Conservation (phyloP, 2,888 invertebrate genomes). For the Sinelater perroti region DNA sequence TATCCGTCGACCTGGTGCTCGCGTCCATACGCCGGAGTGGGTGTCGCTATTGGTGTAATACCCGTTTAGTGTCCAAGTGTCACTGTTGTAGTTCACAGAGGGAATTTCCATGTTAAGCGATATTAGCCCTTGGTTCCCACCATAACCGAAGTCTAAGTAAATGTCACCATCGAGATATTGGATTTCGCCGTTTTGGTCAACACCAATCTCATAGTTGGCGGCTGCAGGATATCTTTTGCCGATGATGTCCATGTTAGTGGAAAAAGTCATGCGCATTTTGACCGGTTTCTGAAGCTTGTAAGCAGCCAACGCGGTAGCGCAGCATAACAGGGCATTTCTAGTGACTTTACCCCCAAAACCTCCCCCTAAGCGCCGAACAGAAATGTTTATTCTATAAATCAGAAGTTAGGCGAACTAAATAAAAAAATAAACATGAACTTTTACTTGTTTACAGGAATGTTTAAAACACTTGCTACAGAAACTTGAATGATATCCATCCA, state of each 20-base stretch:
- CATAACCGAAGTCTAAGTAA: slow-evolving; percentile 66
- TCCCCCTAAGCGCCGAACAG: slow-evolving; percentile 80
- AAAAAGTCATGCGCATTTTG: slow-evolving; percentile 74
- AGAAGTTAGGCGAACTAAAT: too few species aligned
- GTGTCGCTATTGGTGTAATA: slow-evolving; percentile 69
- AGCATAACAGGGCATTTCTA: slow-evolving; percentile 66
- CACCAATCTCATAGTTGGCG: slow-evolving; percentile 73
- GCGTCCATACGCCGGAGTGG: slow-evolving; percentile 68
- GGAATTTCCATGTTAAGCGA: slow-evolving; percentile 52
- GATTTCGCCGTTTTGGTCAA: slow-evolving; percentile 71
- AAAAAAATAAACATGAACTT: too few species aligned
- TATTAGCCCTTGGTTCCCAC: slow-evolving; percentile 64
- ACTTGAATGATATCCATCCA: too few species aligned
- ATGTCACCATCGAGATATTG: slow-evolving; percentile 68
- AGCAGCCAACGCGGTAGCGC: slow-evolving; percentile 76
- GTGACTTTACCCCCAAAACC: slow-evolving; percentile 82
- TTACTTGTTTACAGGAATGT: too few species aligned
- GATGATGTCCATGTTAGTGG: slow-evolving; percentile 74
- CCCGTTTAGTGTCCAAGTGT: slow-evolving; percentile 60
- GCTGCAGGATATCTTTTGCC: slow-evolving; percentile 73
- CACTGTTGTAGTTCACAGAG: slow-evolving; percentile 70
- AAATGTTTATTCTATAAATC: slow-evolving; percentile 70
- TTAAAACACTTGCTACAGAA: too few species aligned
- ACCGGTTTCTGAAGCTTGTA: slow-evolving; percentile 71
- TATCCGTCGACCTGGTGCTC: slow-evolving; percentile 78